Conservation (phyloP, 2,888 invertebrate species). For the Pandemis cinnamomeana region DNA sequence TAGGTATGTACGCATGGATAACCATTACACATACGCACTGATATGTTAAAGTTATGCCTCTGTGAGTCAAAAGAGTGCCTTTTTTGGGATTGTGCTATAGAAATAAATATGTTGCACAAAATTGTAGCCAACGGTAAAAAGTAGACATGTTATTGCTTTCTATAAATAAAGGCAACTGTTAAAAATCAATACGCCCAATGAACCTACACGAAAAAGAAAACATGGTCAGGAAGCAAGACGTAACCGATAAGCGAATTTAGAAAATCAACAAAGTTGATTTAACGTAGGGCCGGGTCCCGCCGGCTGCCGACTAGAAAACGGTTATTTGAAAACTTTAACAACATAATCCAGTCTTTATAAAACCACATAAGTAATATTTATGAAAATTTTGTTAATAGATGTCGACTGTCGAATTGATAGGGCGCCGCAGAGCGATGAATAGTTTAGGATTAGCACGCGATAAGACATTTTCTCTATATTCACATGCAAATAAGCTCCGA, state of each 20-base stretch:
- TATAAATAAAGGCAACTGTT: constrained; percentile 25
- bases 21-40: background rate
- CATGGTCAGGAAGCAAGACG: constrained; percentile 24
- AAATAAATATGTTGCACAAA: background rate
- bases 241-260: constrained; percentile 33
- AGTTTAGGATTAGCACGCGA: constrained; percentile 28
- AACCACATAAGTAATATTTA: constrained; percentile 4
- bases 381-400: constrained; percentile 16
- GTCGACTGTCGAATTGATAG: constrained; percentile 19
- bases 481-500: constrained; percentile 33
- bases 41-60: background rate
- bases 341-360: constrained; percentile 27
- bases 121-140: background rate
- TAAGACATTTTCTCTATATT: constrained; percentile 38
- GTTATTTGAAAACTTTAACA: constrained; percentile 22
- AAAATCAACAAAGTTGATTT: constrained; percentile 29
- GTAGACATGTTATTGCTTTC: constrained; percentile 22
- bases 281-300: constrained; percentile 12
- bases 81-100: background rate
- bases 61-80: background rate
- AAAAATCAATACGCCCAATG: constrained; percentile 25
- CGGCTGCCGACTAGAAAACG: background rate
- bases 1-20: background rate
- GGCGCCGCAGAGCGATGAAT: constrained; percentile 26
- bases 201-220: constrained; percentile 24